phyloP scores from a whole-genome alignment of 1,140 invertebrate genomes.

The Drosophila littoralis region DNA sequence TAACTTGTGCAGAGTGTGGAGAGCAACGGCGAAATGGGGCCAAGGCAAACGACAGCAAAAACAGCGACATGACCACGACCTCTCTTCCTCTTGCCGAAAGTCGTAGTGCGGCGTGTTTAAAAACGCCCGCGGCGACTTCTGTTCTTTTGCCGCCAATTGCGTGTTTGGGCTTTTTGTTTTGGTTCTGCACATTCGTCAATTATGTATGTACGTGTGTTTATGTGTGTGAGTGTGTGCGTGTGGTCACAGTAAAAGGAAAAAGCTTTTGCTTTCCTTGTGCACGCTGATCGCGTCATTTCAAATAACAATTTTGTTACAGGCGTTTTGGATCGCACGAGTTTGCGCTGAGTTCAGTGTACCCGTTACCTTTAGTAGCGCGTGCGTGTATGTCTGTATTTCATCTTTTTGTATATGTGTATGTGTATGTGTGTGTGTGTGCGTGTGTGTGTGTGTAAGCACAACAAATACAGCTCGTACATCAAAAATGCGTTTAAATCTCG shows the following conservation, averaged over 20 bases:
- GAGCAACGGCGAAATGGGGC: slow-evolving; percentile 59
- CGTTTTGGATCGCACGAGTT: slow-evolving; percentile 44
- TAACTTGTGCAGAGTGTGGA: slow-evolving; percentile 39
- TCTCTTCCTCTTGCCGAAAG: slow-evolving; percentile 32
- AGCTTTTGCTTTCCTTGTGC: slow-evolving; percentile 48
- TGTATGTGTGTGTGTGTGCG: slow-evolving; percentile 32
- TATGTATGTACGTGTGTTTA: slow-evolving; percentile 2
- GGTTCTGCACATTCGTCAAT: slow-evolving; percentile 68
- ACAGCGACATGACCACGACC: slow-evolving; percentile 28
- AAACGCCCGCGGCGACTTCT: slow-evolving; percentile 62
- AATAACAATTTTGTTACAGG: slow-evolving; percentile 33
- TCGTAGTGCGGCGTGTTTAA: slow-evolving; percentile 27
- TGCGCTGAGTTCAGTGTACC: slow-evolving; percentile 71
- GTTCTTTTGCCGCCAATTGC: slow-evolving; percentile 54
- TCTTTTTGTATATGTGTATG: slow-evolving; percentile 30
- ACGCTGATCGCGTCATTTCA: slow-evolving; percentile 35
- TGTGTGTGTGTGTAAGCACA: slow-evolving; percentile 25
- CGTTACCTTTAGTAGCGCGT: slow-evolving; percentile 64
- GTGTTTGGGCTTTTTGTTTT: slow-evolving; percentile 69
- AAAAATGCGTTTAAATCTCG: slow-evolving; percentile 76
- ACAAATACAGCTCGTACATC: slow-evolving; percentile 70
- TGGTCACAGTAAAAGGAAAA: slow-evolving; percentile 30
- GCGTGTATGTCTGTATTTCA: neutral
- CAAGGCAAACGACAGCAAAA: slow-evolving; percentile 63
- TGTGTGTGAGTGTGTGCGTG: slow-evolving; percentile 6